Evolutionary conservation across 2,888 invertebrate species (phyloP).

Genomic region (Clunio marinus): DNA sequence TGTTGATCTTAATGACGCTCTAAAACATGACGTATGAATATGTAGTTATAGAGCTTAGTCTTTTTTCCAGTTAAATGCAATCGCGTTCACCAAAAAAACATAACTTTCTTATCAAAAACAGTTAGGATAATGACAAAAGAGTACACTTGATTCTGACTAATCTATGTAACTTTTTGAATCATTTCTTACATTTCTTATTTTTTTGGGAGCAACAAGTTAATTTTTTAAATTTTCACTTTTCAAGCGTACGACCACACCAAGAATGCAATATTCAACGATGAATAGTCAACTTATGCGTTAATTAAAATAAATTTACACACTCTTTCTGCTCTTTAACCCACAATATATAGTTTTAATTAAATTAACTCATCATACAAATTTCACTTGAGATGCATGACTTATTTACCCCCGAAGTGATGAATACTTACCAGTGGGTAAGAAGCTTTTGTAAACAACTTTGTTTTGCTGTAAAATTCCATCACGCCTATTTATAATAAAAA

Average conservation of each 20-base stretch:
- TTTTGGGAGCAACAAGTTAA: constrained; percentile 20
- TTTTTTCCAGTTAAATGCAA: constrained; percentile 14
- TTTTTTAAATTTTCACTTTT: not conserved
- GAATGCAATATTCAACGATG: not conserved
- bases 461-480: no score
- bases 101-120: constrained; percentile 9
- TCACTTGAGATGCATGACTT: no score
- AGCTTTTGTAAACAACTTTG: no score
- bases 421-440: no score
- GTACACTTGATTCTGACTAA: not conserved
- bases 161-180: not conserved
- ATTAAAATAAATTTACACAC: constrained; percentile 25
- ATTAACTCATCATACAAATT: constrained; percentile 21
- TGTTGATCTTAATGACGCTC: not conserved
- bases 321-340: constrained; percentile 34
- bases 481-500: no score
- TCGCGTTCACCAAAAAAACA: constrained; percentile 11
- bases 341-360: constrained; percentile 5
- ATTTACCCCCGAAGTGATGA: no score
- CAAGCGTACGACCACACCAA: not conserved
- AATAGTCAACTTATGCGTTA: not conserved
- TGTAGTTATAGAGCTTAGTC: no score
- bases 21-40: no score
- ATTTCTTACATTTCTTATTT: not conserved
- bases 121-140: not conserved